Percentiles rank a stretch among this genome's conserved stretches.
These are phyloP conservation scores for Delia radicum DNA, from an alignment of 1,140 invertebrate genomes.

Conservation along the genomic window DNA sequence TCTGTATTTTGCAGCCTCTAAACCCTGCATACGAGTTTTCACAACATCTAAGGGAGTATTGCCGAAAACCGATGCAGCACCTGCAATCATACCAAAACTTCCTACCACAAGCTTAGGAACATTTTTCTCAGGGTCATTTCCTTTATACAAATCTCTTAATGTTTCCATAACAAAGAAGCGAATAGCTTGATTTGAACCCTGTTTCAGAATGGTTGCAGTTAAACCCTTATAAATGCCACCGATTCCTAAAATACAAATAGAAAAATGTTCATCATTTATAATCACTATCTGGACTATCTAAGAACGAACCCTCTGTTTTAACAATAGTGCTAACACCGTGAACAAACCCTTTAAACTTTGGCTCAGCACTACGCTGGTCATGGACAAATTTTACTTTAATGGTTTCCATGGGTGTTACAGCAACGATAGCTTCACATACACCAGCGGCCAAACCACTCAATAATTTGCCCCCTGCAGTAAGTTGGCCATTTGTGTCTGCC, in stretches of 20 bases:
- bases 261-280: not conserved
- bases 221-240: slow-evolving; percentile 93
- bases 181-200: slow-evolving; percentile 98
- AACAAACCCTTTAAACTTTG: slow-evolving; percentile 88
- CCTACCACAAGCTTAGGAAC: slow-evolving; percentile 87
- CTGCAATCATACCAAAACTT: slow-evolving; percentile 86
- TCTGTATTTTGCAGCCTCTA: slow-evolving; percentile 95
- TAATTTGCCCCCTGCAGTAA: slow-evolving; percentile 73
- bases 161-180: slow-evolving; percentile 98
- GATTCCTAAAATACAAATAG: slow-evolving; percentile 61
- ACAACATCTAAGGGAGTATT: slow-evolving; percentile 98
- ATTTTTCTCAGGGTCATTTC: slow-evolving; percentile 76
- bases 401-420: slow-evolving; percentile 99
- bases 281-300: slow-evolving; percentile 45
- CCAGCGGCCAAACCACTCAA: slow-evolving; percentile 94
- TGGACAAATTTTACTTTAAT: slow-evolving; percentile 99
- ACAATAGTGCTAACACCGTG: slow-evolving; percentile 90
- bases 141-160: slow-evolving; percentile 87
- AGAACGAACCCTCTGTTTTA: slow-evolving; percentile 70
- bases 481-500: slow-evolving; percentile 77
- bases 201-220: slow-evolving; percentile 94
- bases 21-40: slow-evolving; percentile 99
- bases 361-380: slow-evolving; percentile 89
- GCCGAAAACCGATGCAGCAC: slow-evolving; percentile 95
- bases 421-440: slow-evolving; percentile 87